These are phyloP conservation scores for Oreortyx pictus DNA, from an alignment of 2,797 vertebrate genomes.

Conservation along the genomic window DNA sequence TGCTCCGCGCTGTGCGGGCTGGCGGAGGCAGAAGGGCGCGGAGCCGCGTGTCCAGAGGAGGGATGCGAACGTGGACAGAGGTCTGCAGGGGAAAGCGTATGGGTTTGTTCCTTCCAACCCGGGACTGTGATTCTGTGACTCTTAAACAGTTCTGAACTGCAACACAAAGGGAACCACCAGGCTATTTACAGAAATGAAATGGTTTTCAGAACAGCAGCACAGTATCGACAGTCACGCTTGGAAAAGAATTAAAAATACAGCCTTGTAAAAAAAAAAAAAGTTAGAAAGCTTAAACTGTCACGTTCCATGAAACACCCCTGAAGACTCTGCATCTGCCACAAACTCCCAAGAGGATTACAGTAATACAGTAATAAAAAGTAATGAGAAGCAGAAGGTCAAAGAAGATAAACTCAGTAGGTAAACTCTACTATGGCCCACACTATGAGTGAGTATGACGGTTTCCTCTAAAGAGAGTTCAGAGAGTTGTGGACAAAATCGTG, in stretches of 20 bases:
- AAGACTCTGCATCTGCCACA: not conserved
- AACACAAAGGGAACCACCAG: not conserved
- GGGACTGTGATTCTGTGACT: no score
- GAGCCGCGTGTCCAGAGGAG: no score
- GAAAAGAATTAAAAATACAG: not conserved
- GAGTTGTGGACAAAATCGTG: accelerated
- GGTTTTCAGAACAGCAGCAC: not conserved
- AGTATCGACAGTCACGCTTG: not conserved
- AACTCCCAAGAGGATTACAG: not conserved
- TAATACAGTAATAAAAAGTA: not conserved
- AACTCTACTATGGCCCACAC: not conserved
- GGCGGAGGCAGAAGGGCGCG: no score
- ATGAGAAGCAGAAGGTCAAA: not conserved
- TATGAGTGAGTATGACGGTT: not conserved
- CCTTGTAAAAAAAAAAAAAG: not conserved
- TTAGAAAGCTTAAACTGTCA: not conserved
- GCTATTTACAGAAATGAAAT: not conserved
- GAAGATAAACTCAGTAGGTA: not conserved
- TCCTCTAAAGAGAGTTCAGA: not conserved
- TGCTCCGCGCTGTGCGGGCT: not conserved
- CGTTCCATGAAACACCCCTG: not conserved
- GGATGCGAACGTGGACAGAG: not conserved
- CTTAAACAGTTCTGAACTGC: not conserved
- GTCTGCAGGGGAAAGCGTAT: not conserved
- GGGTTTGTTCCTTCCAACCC: not conserved